Conservation (phyloP, 1,140 invertebrate species). For the Neotoxoptera formosana region DNA sequence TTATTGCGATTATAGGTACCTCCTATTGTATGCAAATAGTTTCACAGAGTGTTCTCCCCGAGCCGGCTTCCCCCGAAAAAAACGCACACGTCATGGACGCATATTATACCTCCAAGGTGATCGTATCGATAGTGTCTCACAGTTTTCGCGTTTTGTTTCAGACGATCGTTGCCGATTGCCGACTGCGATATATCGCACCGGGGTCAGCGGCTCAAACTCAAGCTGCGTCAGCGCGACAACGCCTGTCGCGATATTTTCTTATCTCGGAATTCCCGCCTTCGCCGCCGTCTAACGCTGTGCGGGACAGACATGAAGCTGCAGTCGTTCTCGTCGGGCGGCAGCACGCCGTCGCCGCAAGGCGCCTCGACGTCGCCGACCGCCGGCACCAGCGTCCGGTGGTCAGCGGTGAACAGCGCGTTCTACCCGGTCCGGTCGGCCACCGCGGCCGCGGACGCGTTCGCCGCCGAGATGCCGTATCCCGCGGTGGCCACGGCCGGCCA, state of each 20-base stretch:
- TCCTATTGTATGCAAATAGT: too few species aligned
- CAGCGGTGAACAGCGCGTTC: conserved; percentile 39
- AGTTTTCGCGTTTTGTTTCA: neutral
- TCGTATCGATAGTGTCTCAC: neutral
- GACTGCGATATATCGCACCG: neutral
- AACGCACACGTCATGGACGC: too few species aligned
- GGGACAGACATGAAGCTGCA: neutral
- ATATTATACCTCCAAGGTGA: neutral
- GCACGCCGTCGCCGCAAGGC: conserved; percentile 7
- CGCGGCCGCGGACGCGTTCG: neutral
- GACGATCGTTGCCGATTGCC: neutral
- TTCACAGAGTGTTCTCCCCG: too few species aligned
- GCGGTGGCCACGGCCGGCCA: neutral
- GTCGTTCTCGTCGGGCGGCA: conserved; percentile 22
- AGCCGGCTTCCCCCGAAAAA: too few species aligned
- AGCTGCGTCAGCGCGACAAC: neutral
- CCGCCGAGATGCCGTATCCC: conserved; percentile 2
- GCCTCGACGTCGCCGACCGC: neutral
- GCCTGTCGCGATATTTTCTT: neutral
- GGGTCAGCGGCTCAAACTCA: neutral
- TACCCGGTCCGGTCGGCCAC: neutral
- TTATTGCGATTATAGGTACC: too few species aligned
- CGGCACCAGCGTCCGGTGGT: conserved; percentile 28
- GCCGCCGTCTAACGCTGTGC: neutral
- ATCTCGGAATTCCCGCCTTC: neutral